Conservation (phyloP, 2,113 vertebrate genomes). For the Podiceps cristatus region DNA sequence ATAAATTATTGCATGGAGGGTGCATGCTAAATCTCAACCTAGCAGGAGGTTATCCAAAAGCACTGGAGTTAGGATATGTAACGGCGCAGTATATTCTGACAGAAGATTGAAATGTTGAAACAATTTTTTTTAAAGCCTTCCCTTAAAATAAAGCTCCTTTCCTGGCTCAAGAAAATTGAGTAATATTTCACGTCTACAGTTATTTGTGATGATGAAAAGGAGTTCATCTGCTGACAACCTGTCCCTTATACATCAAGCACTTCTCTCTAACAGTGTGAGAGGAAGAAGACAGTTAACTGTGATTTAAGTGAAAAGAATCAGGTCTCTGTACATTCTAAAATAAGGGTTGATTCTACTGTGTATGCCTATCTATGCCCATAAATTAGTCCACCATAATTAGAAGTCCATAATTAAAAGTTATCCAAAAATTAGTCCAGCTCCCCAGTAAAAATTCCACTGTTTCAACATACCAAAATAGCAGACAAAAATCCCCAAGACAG, state of each 20-base stretch:
- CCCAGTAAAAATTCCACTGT: not conserved
- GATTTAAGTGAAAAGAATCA: constrained; percentile 24
- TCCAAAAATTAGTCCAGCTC: not conserved
- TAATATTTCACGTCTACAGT: constrained; percentile 49
- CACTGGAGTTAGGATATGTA: not conserved
- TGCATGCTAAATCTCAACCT: not conserved
- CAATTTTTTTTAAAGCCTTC: constrained; percentile 22
- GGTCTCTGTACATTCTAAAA: not conserved
- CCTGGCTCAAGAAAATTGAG: constrained; percentile 40
- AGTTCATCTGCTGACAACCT: constrained; percentile 43
- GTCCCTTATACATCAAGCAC: constrained; percentile 2
- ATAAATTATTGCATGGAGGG: not conserved
- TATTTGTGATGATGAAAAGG: constrained; percentile 59
- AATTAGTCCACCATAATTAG: not conserved
- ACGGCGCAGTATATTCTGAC: not conserved
- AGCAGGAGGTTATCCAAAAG: not conserved
- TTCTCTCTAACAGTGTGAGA: not conserved
- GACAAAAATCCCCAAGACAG: not conserved
- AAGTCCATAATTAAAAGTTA: constrained; percentile 1
- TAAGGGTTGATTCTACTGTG: not conserved
- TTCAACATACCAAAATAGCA: not conserved
- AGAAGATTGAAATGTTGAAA: constrained; percentile 58
- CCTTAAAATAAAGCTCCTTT: constrained; percentile 45
- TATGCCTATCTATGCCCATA: not conserved
- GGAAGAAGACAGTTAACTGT: not conserved